These are phyloP conservation scores for Emydocephalus ijimae DNA, from an alignment of 2,113 vertebrate genomes.

Conservation along the genomic window DNA sequence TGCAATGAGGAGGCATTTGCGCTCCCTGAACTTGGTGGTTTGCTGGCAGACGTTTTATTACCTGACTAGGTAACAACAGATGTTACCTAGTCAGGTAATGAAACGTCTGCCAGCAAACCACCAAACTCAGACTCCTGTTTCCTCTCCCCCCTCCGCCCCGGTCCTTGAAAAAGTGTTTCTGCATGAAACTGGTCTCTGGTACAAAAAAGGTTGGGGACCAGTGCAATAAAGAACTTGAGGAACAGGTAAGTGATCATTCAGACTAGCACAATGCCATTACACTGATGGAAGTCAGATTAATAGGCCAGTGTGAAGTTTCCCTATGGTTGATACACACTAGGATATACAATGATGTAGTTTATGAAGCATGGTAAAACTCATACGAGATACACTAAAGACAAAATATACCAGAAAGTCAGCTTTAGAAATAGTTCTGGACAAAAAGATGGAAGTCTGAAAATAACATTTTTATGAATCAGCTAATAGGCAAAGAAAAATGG, in stretches of 20 bases:
- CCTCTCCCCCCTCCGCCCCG: too few species aligned
- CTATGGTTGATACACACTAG: neutral
- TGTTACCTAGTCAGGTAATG: too few species aligned
- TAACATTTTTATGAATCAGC: neutral
- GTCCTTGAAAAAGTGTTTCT: too few species aligned
- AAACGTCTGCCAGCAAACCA: too few species aligned
- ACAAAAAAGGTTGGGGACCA: too few species aligned
- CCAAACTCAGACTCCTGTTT: too few species aligned
- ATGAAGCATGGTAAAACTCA: neutral
- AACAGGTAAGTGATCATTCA: neutral
- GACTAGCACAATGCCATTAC: neutral
- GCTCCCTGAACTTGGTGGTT: too few species aligned
- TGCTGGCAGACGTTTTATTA: too few species aligned
- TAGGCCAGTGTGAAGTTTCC: neutral
- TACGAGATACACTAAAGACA: neutral
- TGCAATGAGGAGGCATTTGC: too few species aligned
- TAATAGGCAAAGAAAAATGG: neutral
- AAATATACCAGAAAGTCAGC: neutral
- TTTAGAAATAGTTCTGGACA: fast-evolving
- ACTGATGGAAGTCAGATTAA: fast-evolving
- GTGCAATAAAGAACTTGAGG: too few species aligned
- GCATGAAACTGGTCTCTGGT: too few species aligned
- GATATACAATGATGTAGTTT: fast-evolving
- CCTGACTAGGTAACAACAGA: too few species aligned
- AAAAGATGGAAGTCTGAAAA: neutral